Conservation (phyloP, 2,113 vertebrate genomes). For the Elephas maximus region DNA sequence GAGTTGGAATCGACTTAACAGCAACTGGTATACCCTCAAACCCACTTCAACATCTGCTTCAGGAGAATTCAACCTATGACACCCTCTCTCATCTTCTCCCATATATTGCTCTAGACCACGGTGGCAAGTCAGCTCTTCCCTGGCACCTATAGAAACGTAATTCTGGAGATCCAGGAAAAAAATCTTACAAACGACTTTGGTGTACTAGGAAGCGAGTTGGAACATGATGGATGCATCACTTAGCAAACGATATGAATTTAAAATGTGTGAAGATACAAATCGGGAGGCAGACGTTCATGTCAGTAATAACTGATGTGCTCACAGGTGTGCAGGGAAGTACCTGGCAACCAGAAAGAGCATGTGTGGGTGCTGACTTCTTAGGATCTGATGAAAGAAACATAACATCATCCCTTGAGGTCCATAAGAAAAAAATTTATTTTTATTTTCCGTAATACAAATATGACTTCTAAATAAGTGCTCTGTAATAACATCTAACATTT, state of each 20-base stretch:
- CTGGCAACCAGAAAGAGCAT: constrained; percentile 73
- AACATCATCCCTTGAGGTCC: neutral
- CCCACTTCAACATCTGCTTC: neutral
- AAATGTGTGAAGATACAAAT: constrained; percentile 88
- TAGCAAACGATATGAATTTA: constrained; percentile 82
- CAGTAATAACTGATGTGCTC: constrained; percentile 84
- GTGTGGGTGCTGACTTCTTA: constrained; percentile 28
- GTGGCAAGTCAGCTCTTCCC: neutral
- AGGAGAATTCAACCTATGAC: neutral
- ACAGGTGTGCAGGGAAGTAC: constrained; percentile 81
- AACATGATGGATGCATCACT: constrained; percentile 73
- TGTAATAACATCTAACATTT: neutral
- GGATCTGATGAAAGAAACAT: constrained; percentile 57
- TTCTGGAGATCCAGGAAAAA: neutral
- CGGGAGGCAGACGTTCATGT: constrained; percentile 85
- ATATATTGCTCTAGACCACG: neutral
- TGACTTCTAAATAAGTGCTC: neutral
- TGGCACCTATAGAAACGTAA: neutral
- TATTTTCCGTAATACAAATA: neutral
- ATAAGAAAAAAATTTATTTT: neutral
- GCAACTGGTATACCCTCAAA: neutral
- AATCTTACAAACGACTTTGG: neutral
- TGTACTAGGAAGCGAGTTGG: neutral
- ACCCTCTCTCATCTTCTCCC: neutral
- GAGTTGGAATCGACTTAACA: neutral